Evolutionary conservation across 1,140 invertebrate species (phyloP).

Genomic region (Olivierus martensii): DNA sequence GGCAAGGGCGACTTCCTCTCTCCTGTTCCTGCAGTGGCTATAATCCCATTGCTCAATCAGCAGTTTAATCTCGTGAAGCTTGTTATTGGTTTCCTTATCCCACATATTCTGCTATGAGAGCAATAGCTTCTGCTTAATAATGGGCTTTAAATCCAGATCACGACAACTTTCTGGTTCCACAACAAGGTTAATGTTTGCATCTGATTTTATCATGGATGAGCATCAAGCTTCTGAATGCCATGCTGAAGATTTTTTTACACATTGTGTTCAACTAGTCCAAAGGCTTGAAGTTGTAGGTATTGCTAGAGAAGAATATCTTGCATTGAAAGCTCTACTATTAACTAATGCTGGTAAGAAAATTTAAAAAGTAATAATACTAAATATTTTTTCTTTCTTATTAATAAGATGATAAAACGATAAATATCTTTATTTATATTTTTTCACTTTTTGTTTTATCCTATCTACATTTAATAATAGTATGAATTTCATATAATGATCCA

Average conservation of each 20-base stretch:
- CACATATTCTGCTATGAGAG: no score
- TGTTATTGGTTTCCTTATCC: no score
- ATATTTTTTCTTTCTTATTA: no score
- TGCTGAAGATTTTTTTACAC: constrained; percentile 59
- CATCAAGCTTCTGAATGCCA: constrained; percentile 64
- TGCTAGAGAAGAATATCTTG: constrained; percentile 77
- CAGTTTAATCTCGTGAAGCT: no score
- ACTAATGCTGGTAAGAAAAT: constrained; percentile 51
- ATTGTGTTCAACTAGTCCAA: constrained; percentile 72
- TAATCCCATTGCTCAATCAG: no score
- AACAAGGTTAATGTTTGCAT: constrained; percentile 25
- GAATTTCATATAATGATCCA: no score
- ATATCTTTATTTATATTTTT: neutral
- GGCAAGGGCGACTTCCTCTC: no score
- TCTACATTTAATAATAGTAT: no score
- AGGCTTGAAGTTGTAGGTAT: constrained; percentile 68
- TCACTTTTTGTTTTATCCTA: neutral
- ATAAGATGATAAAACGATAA: neutral
- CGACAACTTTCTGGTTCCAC: constrained; percentile 8
- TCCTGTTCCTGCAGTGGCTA: no score
- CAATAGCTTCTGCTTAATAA: no score
- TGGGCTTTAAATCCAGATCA: constrained; percentile 18
- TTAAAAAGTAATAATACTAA: no score
- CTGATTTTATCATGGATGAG: constrained; percentile 53
- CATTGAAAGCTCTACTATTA: constrained; percentile 80